These are phyloP conservation scores for Epizoanthus scotinus DNA, from an alignment of 92 coral and sea anemone species.

Conservation along the genomic window DNA sequence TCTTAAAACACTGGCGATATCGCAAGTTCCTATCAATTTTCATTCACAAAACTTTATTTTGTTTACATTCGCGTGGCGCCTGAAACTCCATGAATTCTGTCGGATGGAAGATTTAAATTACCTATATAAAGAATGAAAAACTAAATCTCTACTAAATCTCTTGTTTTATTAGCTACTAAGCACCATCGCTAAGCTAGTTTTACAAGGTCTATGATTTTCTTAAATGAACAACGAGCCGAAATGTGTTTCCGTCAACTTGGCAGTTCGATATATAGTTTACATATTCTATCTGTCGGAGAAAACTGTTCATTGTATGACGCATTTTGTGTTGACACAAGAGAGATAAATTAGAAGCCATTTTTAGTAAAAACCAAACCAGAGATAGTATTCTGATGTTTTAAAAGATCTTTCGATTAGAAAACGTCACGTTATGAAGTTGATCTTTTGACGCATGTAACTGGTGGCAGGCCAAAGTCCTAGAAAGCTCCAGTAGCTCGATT, in stretches of 20 bases:
- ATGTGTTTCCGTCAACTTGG: neutral
- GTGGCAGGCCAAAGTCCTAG: neutral
- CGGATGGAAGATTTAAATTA: neutral
- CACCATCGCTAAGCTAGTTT: too few species aligned
- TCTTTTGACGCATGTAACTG: neutral
- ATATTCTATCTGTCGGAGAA: slow-evolving; percentile 12
- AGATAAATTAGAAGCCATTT: neutral
- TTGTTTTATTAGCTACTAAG: too few species aligned
- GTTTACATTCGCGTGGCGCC: slow-evolving; percentile 40
- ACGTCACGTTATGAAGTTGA: neutral
- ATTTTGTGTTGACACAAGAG: slow-evolving; percentile 31
- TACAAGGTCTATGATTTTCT: too few species aligned
- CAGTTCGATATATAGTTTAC: neutral
- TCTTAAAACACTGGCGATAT: slow-evolving; percentile 38
- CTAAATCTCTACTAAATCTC: too few species aligned
- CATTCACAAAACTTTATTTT: slow-evolving; percentile 17
- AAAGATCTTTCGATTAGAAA: neutral
- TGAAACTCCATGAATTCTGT: slow-evolving; percentile 7
- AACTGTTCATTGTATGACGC: slow-evolving; percentile 3
- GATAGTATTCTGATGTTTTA: neutral
- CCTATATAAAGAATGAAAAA: too few species aligned
- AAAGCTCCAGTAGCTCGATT: slow-evolving; percentile 8
- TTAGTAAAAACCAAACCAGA: slow-evolving; percentile 9
- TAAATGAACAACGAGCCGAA: neutral
- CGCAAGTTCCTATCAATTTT: slow-evolving; percentile 23